phyloP scores from a whole-genome alignment of 2,888 invertebrate genomes.

The Chrysolina haemoptera region DNA sequence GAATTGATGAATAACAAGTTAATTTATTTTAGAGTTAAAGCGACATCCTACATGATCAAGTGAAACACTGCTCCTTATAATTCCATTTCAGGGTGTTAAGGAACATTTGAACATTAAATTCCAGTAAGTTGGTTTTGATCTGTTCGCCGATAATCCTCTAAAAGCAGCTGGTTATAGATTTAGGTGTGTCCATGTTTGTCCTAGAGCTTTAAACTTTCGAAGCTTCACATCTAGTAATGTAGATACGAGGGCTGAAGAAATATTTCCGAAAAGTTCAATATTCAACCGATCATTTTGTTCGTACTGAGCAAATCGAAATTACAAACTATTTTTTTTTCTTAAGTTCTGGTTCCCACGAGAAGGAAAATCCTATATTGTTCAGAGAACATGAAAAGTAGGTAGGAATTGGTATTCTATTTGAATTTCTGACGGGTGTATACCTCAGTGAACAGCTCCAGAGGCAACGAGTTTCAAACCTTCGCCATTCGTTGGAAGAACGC shows the following conservation, averaged over 20 bases:
- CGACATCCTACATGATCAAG: background rate
- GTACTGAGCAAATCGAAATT: too few species aligned
- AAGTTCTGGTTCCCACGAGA: too few species aligned
- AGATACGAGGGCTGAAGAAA: constrained; percentile 55
- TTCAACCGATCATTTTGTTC: background rate
- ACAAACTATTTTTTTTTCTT: too few species aligned
- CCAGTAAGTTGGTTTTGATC: constrained; percentile 67
- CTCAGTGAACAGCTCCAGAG: too few species aligned
- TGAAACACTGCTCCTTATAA: constrained; percentile 50
- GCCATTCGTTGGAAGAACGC: too few species aligned
- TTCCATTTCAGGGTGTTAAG: constrained; percentile 51
- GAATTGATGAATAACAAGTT: background rate
- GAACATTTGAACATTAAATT: constrained; percentile 64
- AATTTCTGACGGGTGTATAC: too few species aligned
- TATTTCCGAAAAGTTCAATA: background rate
- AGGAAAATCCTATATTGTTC: too few species aligned
- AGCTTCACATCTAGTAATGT: constrained; percentile 60
- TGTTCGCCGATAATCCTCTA: constrained; percentile 69
- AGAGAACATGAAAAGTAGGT: too few species aligned
- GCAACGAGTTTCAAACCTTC: too few species aligned
- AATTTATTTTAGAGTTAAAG: background rate
- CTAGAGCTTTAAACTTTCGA: constrained; percentile 69
- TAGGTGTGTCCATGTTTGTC: constrained; percentile 71
- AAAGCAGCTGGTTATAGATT: constrained; percentile 69
- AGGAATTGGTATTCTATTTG: too few species aligned